A percentile compares a stretch with the other conserved stretches of the same genome.
Conservation (phyloP, 2,888 invertebrate genomes). For the Tipula vernalis region DNA sequence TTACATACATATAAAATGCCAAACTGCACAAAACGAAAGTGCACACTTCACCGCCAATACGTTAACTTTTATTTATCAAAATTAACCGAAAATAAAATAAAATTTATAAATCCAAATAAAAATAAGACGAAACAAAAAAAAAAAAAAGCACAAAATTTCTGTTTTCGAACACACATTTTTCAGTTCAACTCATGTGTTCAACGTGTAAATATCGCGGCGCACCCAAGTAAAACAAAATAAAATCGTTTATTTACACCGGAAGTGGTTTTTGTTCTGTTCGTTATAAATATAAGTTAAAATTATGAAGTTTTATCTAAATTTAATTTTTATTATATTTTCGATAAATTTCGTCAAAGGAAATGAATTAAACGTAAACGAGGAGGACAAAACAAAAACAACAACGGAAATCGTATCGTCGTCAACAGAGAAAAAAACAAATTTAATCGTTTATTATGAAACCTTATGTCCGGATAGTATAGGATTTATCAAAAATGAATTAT, state of each 20-base stretch:
- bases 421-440: not conserved
- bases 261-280: not conserved
- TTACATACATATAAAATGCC: not conserved
- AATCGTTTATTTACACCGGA: not conserved
- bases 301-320: not conserved
- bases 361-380: not conserved
- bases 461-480: slow-evolving; percentile 29
- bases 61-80: not conserved
- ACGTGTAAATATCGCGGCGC: not conserved
- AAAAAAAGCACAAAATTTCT: not conserved
- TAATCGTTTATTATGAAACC: slow-evolving; percentile 28
- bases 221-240: not conserved
- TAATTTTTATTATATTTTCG: not conserved
- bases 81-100: not conserved
- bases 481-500: slow-evolving; percentile 26
- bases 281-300: not conserved
- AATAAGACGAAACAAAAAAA: not conserved
- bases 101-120: not conserved
- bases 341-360: not conserved
- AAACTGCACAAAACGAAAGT: not conserved
- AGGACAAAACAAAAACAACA: not conserved
- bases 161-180: not conserved
- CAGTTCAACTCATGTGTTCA: not conserved
- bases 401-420: not conserved
- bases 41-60: not conserved